Evolutionary conservation across 2,113 vertebrate species (phyloP), one percentile per base, ranked within the genome.

Genomic region (Epinephelus moara): DNA sequence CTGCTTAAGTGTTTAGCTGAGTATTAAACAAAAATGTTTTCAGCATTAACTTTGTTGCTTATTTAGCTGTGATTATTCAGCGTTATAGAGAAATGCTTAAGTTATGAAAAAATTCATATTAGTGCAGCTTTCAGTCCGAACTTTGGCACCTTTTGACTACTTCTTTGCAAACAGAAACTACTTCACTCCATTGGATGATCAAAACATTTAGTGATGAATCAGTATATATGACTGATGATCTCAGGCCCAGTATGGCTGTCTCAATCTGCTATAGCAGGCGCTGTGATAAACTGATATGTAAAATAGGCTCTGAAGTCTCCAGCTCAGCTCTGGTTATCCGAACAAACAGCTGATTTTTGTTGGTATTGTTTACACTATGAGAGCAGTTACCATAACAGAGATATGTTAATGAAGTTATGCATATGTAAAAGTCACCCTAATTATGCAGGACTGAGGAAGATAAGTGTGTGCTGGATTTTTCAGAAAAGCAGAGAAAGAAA

Each of bases 321-420:
- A 75, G 66, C 67, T 63, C 60, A 56, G 49, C 30, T 70, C n/a
- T 3, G 42, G 66, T 53, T 70, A 61, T 30, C 61, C n/a, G 9
- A 11, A 68, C 19, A 27, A 68, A 42, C 37, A 21, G n/a, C 56
- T n/a, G 10, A 59, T 23, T 60, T 18, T 27, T 37, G 30, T 12
- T 9, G 42, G 42, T 3, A 10, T 42, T 42, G 42, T 42, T 52
- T 79, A 27, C 52, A 33, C 37, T 25, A 13, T 49, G 45, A 63
- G 53, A 21, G n/a, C 62, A 17, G 11, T 55, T 69, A 81, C 50
- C 50, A 59, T 59, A 40, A 57, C 40, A 1, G 25, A 67, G 75
- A 80, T 64, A 15, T 71, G 21, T 64, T 73, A 76, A 78, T 75
- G 55, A 81, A 56, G 50, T 17, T 25, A 59, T 74, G 30, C 56